phyloP scores from a whole-genome alignment of 92 coral and sea anemone species.

The Heliopora coerulea region DNA sequence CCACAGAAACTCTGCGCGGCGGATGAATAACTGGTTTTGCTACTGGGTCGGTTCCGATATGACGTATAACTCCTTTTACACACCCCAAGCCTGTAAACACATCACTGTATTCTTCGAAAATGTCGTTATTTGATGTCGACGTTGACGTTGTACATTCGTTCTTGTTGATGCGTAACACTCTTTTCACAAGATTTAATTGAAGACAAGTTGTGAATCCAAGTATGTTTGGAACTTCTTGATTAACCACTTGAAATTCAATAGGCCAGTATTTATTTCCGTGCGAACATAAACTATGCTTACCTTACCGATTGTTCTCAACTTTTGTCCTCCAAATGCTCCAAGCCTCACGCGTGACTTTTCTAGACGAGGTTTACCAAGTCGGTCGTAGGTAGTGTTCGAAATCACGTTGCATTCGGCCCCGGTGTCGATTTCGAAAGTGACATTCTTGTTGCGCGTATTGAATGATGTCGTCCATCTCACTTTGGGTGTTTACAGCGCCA shows the following conservation, averaged over 20 bases:
- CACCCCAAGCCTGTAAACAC: conserved; percentile 3
- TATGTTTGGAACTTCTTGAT: conserved; percentile 34
- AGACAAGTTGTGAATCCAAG: conserved; percentile 41
- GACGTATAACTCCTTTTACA: not conserved
- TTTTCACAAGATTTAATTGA: conserved; percentile 42
- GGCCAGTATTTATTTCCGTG: conserved; percentile 39
- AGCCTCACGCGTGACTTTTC: not conserved
- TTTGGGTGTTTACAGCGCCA: not conserved
- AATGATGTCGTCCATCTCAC: conserved; percentile 7
- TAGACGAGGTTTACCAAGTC: not conserved
- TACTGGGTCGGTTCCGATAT: not conserved
- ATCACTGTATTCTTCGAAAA: not conserved
- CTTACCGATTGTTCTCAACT: conserved; percentile 13
- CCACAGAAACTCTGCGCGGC: not conserved
- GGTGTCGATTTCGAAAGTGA: conserved; percentile 9
- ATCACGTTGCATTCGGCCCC: conserved; percentile 24
- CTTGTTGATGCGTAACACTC: conserved; percentile 40
- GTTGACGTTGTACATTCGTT: too few relatives aligned
- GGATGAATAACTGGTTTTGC: conserved; percentile 5
- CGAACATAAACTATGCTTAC: not conserved
- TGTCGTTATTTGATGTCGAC: not conserved
- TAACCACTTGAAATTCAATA: conserved; percentile 48
- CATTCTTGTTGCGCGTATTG: not conserved
- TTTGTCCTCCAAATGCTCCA: conserved; percentile 21
- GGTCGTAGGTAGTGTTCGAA: not conserved